Base-by-base conservation (phyloP, 2,113 vertebrate species). In the Crypturellus undulatus region DNA sequence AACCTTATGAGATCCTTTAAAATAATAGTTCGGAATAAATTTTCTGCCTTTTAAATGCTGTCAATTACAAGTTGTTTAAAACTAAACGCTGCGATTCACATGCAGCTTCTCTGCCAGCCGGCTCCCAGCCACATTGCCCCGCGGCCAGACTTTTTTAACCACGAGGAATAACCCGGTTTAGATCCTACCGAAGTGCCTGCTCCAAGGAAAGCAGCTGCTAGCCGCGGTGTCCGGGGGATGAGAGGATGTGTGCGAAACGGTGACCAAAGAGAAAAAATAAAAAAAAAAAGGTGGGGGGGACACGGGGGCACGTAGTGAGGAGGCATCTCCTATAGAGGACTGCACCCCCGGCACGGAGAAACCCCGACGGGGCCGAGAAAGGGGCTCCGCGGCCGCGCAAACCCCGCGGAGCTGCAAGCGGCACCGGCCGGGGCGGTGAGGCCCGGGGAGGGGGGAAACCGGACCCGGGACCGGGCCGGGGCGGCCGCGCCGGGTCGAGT, bases 171-270 rank as follows among this genome's bases (percentile, higher is more conserved):
- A 30, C 4, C 59, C 40, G 4, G 13, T 1, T 4, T 14, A 13
- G 34, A 51, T 43, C 25, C 54, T 14, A 2, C 5, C 47, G 17
- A 59, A 38, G 19, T 0, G 2, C 1, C 6, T 3, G 6, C 0
- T 38, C 78, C 49, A 10, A 54, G 12, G 22, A 14, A 14, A 14
- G 43, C 6, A 20, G 24, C 11, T 58, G 34, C 13, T 4, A 1
- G 8, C 0, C 7, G 5, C 0, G 4, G 7, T 19, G 21, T 34
- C 34, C 0, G 2, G 3, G 24, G 7, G 59, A 19, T 52, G 36
- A 52, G 3, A 6, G 2, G 73, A 3, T 1, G 14, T 1, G 2
- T 1, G 2, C 24, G 10, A 68, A 43, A 20, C 22, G 21, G 19
- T 21, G 19, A 47, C 20, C 19, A 21, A 43, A 43, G 10, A 42